A percentile compares a stretch with the other conserved stretches of the same genome.
Evolutionary conservation across 2,113 vertebrate species (phyloP).

Genomic region (Dicrurus megarhynchus): DNA sequence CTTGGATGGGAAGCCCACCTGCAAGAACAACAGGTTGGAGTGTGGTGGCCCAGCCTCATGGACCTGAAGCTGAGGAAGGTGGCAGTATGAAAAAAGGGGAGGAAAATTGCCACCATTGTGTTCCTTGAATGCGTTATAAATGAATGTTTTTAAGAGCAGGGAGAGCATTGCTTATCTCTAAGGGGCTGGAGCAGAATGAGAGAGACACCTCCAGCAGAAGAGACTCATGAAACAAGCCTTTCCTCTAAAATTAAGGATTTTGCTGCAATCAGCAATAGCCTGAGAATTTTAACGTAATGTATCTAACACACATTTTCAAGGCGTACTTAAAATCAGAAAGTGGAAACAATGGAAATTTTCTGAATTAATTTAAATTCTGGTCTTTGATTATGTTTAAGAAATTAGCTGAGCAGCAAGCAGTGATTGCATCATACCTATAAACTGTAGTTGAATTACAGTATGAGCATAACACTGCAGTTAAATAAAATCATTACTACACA

Average conservation of each 20-base stretch:
- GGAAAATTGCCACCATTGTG: not conserved
- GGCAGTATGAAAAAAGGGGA: not conserved
- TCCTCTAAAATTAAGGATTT: not conserved
- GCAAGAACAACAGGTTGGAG: not conserved
- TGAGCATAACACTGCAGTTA: not conserved
- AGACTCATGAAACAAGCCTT: not conserved
- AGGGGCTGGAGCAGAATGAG: rapidly evolving
- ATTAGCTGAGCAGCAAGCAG: not conserved
- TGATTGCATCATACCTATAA: not conserved
- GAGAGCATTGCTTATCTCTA: not conserved
- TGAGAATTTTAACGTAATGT: not conserved
- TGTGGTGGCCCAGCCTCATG: not conserved
- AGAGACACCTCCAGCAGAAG: not conserved
- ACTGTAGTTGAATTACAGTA: not conserved
- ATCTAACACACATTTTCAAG: not conserved
- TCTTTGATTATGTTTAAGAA: not conserved
- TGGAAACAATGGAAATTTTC: not conserved
- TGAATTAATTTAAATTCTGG: not conserved
- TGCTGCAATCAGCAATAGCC: not conserved
- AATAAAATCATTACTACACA: not conserved
- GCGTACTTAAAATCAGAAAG: not conserved
- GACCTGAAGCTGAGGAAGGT: not conserved
- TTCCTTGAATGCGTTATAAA: not conserved
- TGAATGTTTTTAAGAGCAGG: not conserved
- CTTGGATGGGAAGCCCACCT: not conserved